Evolutionary conservation across 2,797 vertebrate genomes (phyloP).

Genomic region (Pogoniulus pusillus): DNA sequence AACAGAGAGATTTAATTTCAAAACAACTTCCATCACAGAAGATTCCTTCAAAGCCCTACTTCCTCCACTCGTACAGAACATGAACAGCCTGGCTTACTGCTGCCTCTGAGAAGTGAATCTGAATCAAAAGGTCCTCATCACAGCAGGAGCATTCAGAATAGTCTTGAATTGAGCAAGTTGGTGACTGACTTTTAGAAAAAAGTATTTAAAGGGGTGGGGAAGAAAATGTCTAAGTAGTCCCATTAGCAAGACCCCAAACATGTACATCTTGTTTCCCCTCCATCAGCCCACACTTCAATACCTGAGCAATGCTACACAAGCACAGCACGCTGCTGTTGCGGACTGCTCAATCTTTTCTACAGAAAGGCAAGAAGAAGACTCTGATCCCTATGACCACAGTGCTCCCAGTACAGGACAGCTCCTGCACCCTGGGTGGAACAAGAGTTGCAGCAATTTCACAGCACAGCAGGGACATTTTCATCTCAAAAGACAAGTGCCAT

Average conservation of each 20-base stretch:
- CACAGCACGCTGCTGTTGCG: not conserved
- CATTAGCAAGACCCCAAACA: not conserved
- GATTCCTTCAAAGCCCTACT: constrained; percentile 1
- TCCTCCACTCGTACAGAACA: not conserved
- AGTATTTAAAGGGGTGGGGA: not conserved
- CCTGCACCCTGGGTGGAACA: not conserved
- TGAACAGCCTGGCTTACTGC: not conserved
- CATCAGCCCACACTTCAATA: not conserved
- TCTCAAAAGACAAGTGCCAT: not conserved
- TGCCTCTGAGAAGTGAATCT: not conserved
- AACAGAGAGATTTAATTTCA: constrained; percentile 64
- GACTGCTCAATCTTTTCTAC: not conserved
- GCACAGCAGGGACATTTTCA: not conserved
- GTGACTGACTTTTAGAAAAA: not conserved
- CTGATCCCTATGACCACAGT: not conserved
- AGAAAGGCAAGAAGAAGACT: not conserved
- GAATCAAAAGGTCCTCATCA: not conserved
- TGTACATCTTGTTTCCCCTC: accelerated
- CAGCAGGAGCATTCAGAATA: not conserved
- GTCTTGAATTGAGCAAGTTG: not conserved
- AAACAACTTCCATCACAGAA: constrained; percentile 60
- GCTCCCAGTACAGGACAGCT: not conserved
- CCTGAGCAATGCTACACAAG: not conserved
- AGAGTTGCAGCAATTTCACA: not conserved
- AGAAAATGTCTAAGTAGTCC: not conserved